A percentile compares a stretch with the other conserved stretches of the same genome.
Conservation (phyloP, 1,140 invertebrate genomes). For the Armadillidium nasatum region DNA sequence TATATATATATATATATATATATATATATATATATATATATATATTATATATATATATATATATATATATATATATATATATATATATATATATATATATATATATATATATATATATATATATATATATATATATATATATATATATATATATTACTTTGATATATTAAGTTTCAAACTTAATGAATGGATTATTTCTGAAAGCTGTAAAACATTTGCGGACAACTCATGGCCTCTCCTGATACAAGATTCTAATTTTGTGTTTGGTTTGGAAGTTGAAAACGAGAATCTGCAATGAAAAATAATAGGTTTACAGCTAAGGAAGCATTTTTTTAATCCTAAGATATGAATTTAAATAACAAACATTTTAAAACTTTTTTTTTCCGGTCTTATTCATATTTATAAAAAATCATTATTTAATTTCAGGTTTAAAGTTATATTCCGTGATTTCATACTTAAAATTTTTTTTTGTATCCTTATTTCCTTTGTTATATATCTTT, state of each 20-base stretch:
- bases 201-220: conserved; percentile 10
- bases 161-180: conserved; percentile 19
- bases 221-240: conserved; percentile 15
- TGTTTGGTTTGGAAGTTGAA: not conserved
- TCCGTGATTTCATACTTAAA: too few species aligned
- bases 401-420: too few species aligned
- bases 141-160: conserved; percentile 16
- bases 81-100: not conserved
- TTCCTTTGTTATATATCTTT: too few species aligned
- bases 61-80: conserved; percentile 12
- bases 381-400: too few species aligned
- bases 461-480: too few species aligned
- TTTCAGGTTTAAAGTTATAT: too few species aligned
- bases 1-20: not conserved
- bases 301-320: too few species aligned
- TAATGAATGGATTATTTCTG: not conserved
- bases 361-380: too few species aligned
- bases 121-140: conserved; percentile 13
- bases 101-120: not conserved
- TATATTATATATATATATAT: conserved; percentile 14
- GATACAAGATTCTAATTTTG: conserved; percentile 1
- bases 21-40: conserved; percentile 12
- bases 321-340: too few species aligned
- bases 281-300: conserved; percentile 18
- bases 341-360: too few species aligned